These are phyloP conservation scores for Gallinago nigripennis DNA, from an alignment of 2,797 vertebrate species.

Conservation along the genomic window DNA sequence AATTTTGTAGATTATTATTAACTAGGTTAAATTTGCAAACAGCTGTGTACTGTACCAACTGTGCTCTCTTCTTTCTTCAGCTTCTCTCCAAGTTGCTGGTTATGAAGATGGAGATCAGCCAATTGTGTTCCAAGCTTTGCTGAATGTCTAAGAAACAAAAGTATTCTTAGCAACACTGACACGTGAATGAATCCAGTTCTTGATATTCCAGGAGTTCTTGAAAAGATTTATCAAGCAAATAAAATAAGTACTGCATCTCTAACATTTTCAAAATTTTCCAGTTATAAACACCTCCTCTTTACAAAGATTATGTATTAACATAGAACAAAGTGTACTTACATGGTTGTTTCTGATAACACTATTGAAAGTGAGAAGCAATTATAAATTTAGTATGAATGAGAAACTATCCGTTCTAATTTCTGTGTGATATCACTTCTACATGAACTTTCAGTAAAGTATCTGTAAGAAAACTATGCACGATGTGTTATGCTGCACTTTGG, in stretches of 20 bases:
- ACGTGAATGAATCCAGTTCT: neutral
- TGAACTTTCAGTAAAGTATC: neutral
- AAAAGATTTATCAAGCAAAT: neutral
- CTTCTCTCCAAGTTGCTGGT: conserved; percentile 82
- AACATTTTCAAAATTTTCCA: neutral
- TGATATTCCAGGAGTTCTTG: neutral
- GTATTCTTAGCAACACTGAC: neutral
- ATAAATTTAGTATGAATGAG: neutral
- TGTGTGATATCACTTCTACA: neutral
- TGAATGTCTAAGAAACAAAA: conserved; percentile 77
- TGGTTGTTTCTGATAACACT: neutral
- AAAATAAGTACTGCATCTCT: neutral
- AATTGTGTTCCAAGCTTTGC: conserved; percentile 85
- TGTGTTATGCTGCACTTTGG: neutral
- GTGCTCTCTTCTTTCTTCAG: conserved; percentile 80
- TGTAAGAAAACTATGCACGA: neutral
- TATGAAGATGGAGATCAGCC: conserved; percentile 91
- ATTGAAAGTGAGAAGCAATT: neutral
- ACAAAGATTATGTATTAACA: neutral
- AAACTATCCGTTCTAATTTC: neutral
- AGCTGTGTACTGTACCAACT: conserved; percentile 79
- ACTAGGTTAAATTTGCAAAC: neutral
- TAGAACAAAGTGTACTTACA: neutral
- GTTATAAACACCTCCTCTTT: neutral
- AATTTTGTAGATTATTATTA: neutral